phyloP scores from a whole-genome alignment of 2,888 invertebrate species.

The Tachystola acroxantha region DNA sequence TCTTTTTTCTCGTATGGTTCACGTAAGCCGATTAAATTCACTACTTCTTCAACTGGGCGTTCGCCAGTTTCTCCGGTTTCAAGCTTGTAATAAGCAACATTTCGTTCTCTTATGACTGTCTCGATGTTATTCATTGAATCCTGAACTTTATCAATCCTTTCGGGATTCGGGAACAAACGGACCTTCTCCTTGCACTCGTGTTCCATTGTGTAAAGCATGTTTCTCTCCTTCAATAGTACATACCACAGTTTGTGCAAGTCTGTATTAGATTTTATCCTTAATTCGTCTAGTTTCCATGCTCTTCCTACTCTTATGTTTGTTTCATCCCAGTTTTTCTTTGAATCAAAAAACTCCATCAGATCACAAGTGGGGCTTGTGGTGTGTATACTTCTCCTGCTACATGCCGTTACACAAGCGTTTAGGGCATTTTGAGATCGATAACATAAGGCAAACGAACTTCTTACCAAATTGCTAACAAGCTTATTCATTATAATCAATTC shows the following conservation, averaged over 20 bases:
- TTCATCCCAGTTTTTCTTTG: conserved; percentile 89
- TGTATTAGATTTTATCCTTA: conserved; percentile 95
- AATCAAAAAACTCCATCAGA: conserved; percentile 94
- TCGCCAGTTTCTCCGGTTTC: conserved; percentile 94
- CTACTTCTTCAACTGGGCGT: conserved; percentile 79
- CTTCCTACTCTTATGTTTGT: conserved; percentile 88
- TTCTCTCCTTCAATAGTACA: conserved; percentile 93
- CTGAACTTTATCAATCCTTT: conserved; percentile 95
- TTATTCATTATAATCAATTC: too few relatives aligned
- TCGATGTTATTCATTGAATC: conserved; percentile 97
- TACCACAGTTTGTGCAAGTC: conserved; percentile 99
- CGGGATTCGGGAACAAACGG: conserved; percentile 91
- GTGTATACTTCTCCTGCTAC: conserved; percentile 36
- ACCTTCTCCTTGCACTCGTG: conserved; percentile 83
- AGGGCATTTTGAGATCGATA: conserved; percentile 33
- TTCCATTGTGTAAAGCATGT: conserved; percentile 98
- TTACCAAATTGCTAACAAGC: conserved; percentile 24
- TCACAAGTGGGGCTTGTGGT: conserved; percentile 60
- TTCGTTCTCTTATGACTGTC: conserved; percentile 93
- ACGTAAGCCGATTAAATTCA: conserved; percentile 80
- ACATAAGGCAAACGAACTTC: conserved; percentile 25
- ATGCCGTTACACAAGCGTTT: conserved; percentile 16
- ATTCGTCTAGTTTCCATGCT: conserved; percentile 92
- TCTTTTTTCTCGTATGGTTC: conserved; percentile 79
- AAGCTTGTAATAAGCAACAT: conserved; percentile 91